phyloP scores from a whole-genome alignment of 2,888 invertebrate species.

The Hirtodrosophila duncani region DNA sequence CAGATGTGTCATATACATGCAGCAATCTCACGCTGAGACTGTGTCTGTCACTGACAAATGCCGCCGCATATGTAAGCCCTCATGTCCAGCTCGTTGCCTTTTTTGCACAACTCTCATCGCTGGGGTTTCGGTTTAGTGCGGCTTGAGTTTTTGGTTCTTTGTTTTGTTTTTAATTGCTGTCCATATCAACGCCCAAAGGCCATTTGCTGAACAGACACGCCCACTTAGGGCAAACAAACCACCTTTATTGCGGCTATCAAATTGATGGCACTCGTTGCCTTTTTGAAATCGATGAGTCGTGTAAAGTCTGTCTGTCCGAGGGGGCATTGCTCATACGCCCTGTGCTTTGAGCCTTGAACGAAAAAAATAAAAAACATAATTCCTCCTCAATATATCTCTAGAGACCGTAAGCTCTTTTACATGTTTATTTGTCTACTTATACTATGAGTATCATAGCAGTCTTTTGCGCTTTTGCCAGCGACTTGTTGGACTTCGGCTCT shows the following conservation, averaged over 20 bases:
- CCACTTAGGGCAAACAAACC: constrained; percentile 2
- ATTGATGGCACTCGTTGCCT: constrained; percentile 41
- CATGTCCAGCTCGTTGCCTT: constrained; percentile 5
- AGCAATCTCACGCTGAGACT: neutral
- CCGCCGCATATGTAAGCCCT: constrained; percentile 28
- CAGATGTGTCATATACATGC: too few species aligned
- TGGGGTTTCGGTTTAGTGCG: constrained; percentile 3
- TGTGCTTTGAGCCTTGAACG: constrained; percentile 2
- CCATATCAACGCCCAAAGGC: constrained; percentile 26
- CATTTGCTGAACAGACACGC: constrained; percentile 15
- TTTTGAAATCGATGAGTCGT: constrained; percentile 26
- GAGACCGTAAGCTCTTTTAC: constrained; percentile 9
- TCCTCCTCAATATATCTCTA: neutral
- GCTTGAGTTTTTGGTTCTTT: neutral
- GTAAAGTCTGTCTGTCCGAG: too few species aligned
- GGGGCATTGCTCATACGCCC: constrained; percentile 25
- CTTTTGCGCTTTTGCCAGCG: constrained; percentile 36
- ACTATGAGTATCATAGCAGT: too few species aligned
- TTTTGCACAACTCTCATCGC: constrained; percentile 6
- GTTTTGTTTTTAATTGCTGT: constrained; percentile 50
- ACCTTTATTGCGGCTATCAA: constrained; percentile 37
- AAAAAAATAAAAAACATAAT: too few species aligned
- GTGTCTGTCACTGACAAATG: constrained; percentile 37
- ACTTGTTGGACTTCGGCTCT: constrained; percentile 46
- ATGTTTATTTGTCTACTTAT: constrained; percentile 10